A percentile compares a stretch with the other conserved stretches of the same genome.
Conservation (phyloP, 1,140 invertebrate species). For the Bombus affinis region DNA sequence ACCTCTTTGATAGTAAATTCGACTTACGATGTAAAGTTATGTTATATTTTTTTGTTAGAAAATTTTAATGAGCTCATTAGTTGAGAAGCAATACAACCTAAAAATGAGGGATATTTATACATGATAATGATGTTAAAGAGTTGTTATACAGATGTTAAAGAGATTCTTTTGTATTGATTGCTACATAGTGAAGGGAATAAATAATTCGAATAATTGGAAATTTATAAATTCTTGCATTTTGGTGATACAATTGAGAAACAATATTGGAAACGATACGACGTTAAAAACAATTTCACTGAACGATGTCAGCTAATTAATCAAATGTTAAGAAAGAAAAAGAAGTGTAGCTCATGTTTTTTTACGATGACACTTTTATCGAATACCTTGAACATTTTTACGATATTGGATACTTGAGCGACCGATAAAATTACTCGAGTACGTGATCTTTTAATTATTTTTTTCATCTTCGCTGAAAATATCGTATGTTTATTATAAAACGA, state of each 20-base stretch:
- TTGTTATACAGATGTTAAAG: neutral
- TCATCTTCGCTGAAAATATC: neutral
- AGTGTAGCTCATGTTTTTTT: neutral
- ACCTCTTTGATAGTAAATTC: neutral
- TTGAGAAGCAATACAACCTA: neutral
- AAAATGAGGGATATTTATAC: neutral
- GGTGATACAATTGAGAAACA: neutral
- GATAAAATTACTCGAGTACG: neutral
- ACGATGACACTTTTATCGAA: neutral
- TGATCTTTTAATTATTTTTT: neutral
- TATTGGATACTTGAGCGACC: neutral
- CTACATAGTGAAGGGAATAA: neutral
- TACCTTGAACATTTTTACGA: constrained; percentile 2
- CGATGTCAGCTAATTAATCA: neutral
- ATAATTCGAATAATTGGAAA: neutral
- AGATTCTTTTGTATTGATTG: neutral
- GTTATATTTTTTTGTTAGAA: neutral
- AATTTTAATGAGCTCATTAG: neutral
- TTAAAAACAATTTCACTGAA: neutral
- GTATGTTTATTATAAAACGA: neutral
- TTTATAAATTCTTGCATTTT: neutral
- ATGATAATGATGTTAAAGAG: neutral
- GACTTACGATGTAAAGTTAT: neutral
- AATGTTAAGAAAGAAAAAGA: neutral
- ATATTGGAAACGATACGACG: neutral